A percentile compares a stretch with the other conserved stretches of the same genome.
Conservation (phyloP, 2,113 vertebrate genomes). For the Sakesphorus luctuosus region DNA sequence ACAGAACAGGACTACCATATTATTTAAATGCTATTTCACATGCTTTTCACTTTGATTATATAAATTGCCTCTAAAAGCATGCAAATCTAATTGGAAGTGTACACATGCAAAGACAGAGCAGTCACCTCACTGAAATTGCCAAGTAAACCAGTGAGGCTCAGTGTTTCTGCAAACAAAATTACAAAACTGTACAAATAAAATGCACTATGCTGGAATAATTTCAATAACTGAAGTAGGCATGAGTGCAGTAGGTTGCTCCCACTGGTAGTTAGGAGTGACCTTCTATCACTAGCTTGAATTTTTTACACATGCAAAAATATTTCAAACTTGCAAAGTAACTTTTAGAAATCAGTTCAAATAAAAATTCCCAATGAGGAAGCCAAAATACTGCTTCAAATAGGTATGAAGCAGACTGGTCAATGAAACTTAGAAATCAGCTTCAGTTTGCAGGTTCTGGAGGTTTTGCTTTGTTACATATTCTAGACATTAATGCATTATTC, state of each 20-base stretch:
- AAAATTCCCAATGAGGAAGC: neutral
- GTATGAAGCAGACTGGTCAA: neutral
- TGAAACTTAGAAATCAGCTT: neutral
- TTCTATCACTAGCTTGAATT: neutral
- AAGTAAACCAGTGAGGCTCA: neutral
- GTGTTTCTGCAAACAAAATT: neutral
- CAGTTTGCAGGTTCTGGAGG: neutral
- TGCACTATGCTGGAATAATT: neutral
- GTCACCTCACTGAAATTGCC: neutral
- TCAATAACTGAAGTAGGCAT: neutral
- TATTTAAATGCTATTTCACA: neutral
- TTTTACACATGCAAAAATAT: neutral
- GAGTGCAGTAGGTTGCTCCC: neutral
- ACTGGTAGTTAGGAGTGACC: neutral
- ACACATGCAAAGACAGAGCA: neutral
- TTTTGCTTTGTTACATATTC: neutral
- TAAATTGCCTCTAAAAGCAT: neutral
- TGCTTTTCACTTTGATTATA: neutral
- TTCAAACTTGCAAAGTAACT: neutral
- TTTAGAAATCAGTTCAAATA: neutral
- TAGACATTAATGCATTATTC: neutral
- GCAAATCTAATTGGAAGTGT: neutral
- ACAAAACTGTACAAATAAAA: neutral
- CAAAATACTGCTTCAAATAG: neutral
- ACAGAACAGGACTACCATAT: neutral